Percentiles rank a stretch among this genome's conserved stretches.
phyloP scores from a whole-genome alignment of 2,888 invertebrate genomes.

The Nemurella pictetii region DNA sequence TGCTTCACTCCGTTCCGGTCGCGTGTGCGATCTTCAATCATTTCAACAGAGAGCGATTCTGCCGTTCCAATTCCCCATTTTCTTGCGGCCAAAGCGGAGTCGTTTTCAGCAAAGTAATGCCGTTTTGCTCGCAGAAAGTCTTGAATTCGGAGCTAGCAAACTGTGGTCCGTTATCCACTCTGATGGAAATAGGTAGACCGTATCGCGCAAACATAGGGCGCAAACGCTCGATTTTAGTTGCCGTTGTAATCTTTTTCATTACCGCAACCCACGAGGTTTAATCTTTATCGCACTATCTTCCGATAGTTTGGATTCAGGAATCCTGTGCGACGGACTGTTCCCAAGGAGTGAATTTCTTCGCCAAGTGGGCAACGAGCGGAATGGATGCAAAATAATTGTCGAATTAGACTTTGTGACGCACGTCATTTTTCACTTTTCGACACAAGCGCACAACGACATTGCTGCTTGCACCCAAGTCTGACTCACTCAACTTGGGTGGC shows the following conservation, averaged over 20 bases:
- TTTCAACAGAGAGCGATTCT: conserved; percentile 10
- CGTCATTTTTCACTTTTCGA: conserved; percentile 40
- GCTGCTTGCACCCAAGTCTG: conserved; percentile 42
- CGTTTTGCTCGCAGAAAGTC: background rate
- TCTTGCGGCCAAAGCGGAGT: conserved; percentile 12
- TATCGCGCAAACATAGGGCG: background rate
- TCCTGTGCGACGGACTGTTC: conserved; percentile 47
- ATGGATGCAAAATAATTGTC: conserved; percentile 48
- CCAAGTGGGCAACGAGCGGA: conserved; percentile 43
- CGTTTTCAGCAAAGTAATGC: background rate
- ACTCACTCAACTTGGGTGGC: conserved; percentile 39
- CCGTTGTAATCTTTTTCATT: background rate
- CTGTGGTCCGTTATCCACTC: background rate
- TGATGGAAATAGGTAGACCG: background rate
- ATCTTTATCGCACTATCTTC: conserved; percentile 46
- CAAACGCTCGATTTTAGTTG: background rate
- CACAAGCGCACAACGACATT: conserved; percentile 43
- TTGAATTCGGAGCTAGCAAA: background rate
- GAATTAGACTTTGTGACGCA: conserved; percentile 46
- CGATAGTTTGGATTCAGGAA: conserved; percentile 48
- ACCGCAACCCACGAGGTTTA: conserved; percentile 42
- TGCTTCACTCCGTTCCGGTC: background rate
- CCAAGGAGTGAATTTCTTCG: conserved; percentile 46
- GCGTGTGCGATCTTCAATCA: background rate
- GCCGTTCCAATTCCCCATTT: conserved; percentile 9